A percentile compares a stretch with the other conserved stretches of the same genome.
These are phyloP conservation scores for Rhopalosiphum maidis DNA, from an alignment of 1,140 invertebrate genomes.

Conservation along the genomic window DNA sequence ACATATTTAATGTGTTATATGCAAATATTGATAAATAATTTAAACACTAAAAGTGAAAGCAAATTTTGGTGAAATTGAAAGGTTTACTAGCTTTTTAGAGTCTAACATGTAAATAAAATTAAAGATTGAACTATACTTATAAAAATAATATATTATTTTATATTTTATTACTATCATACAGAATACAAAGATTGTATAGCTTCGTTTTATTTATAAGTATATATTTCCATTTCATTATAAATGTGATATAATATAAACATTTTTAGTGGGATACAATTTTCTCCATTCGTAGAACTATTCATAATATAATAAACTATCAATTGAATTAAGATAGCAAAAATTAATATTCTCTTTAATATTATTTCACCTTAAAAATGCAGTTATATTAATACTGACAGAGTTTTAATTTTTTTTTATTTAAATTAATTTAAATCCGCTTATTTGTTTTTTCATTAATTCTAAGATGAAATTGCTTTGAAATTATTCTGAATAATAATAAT, in stretches of 20 bases:
- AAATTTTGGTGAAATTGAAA: background rate
- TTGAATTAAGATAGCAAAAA: background rate
- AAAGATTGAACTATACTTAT: background rate
- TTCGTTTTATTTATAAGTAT: background rate
- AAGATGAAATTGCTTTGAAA: background rate
- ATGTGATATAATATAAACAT: background rate
- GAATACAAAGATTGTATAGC: background rate
- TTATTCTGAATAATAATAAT: background rate
- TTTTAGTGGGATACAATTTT: background rate
- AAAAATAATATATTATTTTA: background rate
- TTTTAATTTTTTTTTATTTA: slow-evolving; percentile 1
- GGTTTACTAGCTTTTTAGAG: background rate
- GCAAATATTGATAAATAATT: background rate
- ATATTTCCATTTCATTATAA: background rate
- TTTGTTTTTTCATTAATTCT: background rate
- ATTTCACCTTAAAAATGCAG: background rate
- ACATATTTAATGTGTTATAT: background rate
- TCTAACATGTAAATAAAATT: background rate
- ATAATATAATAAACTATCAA: background rate
- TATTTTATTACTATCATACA: background rate
- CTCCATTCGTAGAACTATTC: background rate
- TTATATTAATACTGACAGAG: background rate
- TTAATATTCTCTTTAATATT: background rate
- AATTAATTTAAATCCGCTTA: slow-evolving; percentile 3
- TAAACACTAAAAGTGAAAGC: background rate